These are phyloP conservation scores for Paedocypris sp. DNA, from an alignment of 2,113 vertebrate species.

Conservation along the genomic window DNA sequence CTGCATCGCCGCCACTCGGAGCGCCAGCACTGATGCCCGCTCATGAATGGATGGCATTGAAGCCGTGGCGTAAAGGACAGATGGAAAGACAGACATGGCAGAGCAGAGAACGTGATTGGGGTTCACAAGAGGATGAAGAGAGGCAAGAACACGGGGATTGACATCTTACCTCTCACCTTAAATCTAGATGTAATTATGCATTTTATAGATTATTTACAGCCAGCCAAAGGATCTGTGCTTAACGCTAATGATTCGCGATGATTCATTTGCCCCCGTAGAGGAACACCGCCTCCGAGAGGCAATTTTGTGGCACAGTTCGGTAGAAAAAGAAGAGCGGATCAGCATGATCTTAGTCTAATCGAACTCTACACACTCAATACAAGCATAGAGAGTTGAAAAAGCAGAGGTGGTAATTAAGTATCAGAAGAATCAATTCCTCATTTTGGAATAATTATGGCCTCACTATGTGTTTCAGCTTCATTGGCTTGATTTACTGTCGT, in stretches of 20 bases:
- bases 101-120: background rate
- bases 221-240: slow-evolving; percentile 23
- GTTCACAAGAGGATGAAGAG: background rate
- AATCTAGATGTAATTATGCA: slow-evolving; percentile 35
- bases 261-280: slow-evolving; percentile 22
- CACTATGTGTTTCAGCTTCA: slow-evolving; percentile 12
- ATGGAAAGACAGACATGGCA: background rate
- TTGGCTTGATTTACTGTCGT: slow-evolving; percentile 10
- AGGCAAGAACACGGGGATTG: background rate
- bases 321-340: slow-evolving; percentile 14
- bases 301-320: slow-evolving; percentile 16
- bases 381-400: background rate
- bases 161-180: slow-evolving; percentile 9
- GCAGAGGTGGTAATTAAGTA: slow-evolving; percentile 30
- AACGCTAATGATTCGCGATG: slow-evolving; percentile 27
- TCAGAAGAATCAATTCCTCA: slow-evolving; percentile 35
- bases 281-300: slow-evolving; percentile 26
- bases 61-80: background rate
- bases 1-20: background rate
- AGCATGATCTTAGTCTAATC: slow-evolving; percentile 20
- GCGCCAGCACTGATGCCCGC: background rate
- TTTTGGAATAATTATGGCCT: slow-evolving; percentile 31
- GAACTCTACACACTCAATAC: slow-evolving; percentile 31
- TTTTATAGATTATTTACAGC: slow-evolving; percentile 30
- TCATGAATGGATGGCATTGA: background rate